Base-by-base conservation (phyloP, 2,888 invertebrate species). In the Palloptera scutellata region DNA sequence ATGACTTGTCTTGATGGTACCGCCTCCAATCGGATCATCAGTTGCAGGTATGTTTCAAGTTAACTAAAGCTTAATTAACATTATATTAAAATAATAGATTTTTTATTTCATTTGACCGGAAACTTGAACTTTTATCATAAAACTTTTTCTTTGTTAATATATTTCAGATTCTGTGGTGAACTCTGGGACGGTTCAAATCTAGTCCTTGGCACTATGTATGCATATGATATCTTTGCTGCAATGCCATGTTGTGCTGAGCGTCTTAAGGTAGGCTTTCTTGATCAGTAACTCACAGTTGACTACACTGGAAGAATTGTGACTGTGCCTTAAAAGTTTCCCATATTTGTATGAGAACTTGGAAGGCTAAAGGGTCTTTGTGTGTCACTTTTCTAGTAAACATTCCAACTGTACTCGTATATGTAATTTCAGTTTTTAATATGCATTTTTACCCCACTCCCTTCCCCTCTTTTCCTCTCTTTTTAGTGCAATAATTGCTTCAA, bases 191-290 rank as follows among this genome's bases (percentile, higher is more conserved):
- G 98, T 40, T 92, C 95, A 30, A 93, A 95, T 62, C 89, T 98
- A 71, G 94, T 98, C 67, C 89, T 98, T 68, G 98, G 98, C 74
- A 97, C 97, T 73, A 97, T 98, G 95, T 98, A 98, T 87, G 94
- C 96, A 70, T 98, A 97, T 83, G 98, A 98, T 86, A 95, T 98
- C 77, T 97, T 98, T 85, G 98, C 98, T 83, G 96, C 97, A 70
- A 94, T 93, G 87, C 96, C 97, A 17, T 98, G 98, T 86, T 98
- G 98, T 87, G 90, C 92, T 81, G 95, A 96, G 81, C 89, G 97
- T 77, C 89, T 97, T 78, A 94, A 93, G 91, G 95, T 96, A 81
- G 84, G 86, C 60, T 12, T 43, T n/a, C n/a, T n/a, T n/a, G n/a
- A n/a, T n/a, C n/a, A 10, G 4, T 30, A 30, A 30, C 30, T 30